Evolutionary conservation across 1,140 invertebrate species (phyloP).

Genomic region (Colletes latitarsis): DNA sequence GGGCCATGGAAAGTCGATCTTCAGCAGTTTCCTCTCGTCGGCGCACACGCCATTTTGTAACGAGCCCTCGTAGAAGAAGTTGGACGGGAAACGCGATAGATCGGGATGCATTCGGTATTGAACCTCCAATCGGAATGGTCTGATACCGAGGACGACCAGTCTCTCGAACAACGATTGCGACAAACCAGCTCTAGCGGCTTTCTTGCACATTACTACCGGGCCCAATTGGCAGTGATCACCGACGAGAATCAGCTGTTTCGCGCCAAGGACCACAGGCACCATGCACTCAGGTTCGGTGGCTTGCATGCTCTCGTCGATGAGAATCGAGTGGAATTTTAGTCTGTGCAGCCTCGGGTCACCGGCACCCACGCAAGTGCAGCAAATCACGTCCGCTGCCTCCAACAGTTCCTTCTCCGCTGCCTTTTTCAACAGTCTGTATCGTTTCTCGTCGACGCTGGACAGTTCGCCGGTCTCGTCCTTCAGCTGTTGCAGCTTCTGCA

Average conservation of each 20-base stretch:
- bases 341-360: slow-evolving; percentile 95
- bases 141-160: slow-evolving; percentile 96
- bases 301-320: slow-evolving; percentile 99
- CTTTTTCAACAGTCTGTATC: slow-evolving; percentile 95
- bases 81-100: slow-evolving; percentile 97
- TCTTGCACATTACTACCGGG: slow-evolving; percentile 99
- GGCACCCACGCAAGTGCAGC: slow-evolving; percentile 99
- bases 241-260: slow-evolving; percentile 96
- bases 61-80: slow-evolving; percentile 99
- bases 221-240: slow-evolving; percentile 99
- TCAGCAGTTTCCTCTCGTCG: slow-evolving; percentile 93
- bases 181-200: slow-evolving; percentile 97
- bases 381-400: slow-evolving; percentile 98
- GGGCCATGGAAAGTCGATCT: slow-evolving; percentile 99
- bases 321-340: slow-evolving; percentile 97
- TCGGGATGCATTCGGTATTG: slow-evolving; percentile 99
- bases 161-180: slow-evolving; percentile 99
- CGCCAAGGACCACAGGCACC: slow-evolving; percentile 99
- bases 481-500: slow-evolving; percentile 97
- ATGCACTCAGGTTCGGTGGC: slow-evolving; percentile 99
- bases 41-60: slow-evolving; percentile 99
- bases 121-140: slow-evolving; percentile 97
- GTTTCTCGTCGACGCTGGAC: slow-evolving; percentile 95
- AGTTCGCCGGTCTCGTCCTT: slow-evolving; percentile 99
- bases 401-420: slow-evolving; percentile 95